These are phyloP conservation scores for Gymnocheta viridis DNA, from an alignment of 2,888 invertebrate genomes.

Conservation along the genomic window DNA sequence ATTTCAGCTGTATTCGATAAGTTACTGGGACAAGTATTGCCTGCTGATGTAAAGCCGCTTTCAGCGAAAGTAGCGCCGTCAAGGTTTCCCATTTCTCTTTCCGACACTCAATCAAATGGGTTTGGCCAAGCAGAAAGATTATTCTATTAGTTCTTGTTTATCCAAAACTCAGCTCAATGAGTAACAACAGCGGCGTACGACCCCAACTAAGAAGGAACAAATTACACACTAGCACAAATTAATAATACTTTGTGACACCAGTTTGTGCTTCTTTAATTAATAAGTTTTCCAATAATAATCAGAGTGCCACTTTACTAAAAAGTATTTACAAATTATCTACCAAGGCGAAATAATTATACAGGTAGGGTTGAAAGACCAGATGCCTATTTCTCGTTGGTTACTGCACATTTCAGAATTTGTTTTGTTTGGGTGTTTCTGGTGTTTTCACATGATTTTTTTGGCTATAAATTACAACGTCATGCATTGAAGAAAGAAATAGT, in stretches of 20 bases:
- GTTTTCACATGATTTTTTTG: no score
- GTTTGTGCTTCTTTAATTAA: conserved; percentile 27
- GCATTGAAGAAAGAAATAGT: no score
- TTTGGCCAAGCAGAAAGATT: background rate
- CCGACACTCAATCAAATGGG: background rate
- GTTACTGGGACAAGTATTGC: conserved; percentile 21
- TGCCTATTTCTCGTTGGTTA: no score
- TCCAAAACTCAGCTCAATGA: conserved; percentile 22
- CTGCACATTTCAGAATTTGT: no score
- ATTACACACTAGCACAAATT: background rate
- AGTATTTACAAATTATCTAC: no score
- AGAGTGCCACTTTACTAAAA: conserved; percentile 15
- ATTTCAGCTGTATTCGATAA: conserved; percentile 44
- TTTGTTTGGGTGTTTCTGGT: no score
- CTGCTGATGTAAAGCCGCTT: conserved; percentile 47
- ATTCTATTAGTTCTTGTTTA: conserved; percentile 17
- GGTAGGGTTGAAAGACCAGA: no score
- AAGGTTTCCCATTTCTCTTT: conserved; percentile 72
- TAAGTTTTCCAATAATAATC: conserved; percentile 44
- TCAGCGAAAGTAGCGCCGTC: conserved; percentile 70
- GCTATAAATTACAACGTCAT: no score
- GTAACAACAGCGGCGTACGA: conserved; percentile 39
- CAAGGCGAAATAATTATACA: no score
- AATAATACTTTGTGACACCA: no score
- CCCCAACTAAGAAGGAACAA: conserved; percentile 20